Evolutionary conservation across 2,888 invertebrate species (phyloP), one percentile per base, ranked within the genome.

Genomic region (Hypena proboscidalis): DNA sequence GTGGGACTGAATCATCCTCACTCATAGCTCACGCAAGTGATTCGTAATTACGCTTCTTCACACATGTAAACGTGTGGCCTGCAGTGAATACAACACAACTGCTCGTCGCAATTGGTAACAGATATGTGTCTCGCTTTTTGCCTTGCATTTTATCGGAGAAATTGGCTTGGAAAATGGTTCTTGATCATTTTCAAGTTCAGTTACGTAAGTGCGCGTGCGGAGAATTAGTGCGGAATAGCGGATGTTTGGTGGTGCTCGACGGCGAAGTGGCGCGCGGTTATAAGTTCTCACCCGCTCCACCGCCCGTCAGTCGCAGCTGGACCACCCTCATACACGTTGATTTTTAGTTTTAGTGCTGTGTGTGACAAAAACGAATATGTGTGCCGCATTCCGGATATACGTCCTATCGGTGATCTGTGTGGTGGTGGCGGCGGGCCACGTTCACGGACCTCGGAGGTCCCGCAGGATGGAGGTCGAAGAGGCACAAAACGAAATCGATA

Each of bases 191-290:
- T 91, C 90, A 91, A 91, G 91, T 91, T 90, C 90, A 89, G 86
- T 91, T 91, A 91, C 88, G 68, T 91, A 91, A 91, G 90, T 80
- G 74, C 85, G 89, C 87, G 88, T 90, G 89, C 82, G 77, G 83
- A 83, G 91, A 91, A 91, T 82, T 90, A 83, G 91, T 90, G 91
- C 91, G 89, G 91, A 91, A 91, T 90, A 83, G 90, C 91, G 91
- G 91, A 91, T 91, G 89, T 88, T 85, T 83, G 87, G 84, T 86
- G 87, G 84, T 83, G 86, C 84, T 80, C 83, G 78, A 82, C 87
- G 87, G 76, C 74, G 79, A 83, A 81, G 85, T 83, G 83, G 82
- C 81, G 83, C 83, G 75, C 85, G 75, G 85, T 88, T 91, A 91
- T 91, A 91, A 91, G 83, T 81, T 82, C 85, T 84, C 80, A 75